Conservation (phyloP, 2,888 invertebrate genomes). For the Drosophila picticornis region DNA sequence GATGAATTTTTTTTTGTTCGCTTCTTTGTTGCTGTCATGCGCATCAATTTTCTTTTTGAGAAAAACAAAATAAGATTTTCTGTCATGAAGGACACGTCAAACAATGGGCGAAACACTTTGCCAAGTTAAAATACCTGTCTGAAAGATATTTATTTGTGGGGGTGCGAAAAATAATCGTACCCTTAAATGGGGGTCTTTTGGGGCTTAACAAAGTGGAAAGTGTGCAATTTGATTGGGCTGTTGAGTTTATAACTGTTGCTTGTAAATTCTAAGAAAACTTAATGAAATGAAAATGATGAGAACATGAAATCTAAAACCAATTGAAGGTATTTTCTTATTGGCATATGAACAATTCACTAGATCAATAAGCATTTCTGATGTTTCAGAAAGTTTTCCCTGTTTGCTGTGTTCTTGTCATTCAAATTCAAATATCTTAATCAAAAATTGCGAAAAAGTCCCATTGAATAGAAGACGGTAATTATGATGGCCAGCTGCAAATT, state of each 20-base stretch:
- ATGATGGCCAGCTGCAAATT: conserved; percentile 58
- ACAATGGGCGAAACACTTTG: conserved; percentile 51
- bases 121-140: conserved; percentile 60
- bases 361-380: not conserved
- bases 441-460: conserved; percentile 1
- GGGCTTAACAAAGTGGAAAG: not conserved
- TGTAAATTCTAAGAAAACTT: too few relatives aligned
- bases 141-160: conserved; percentile 47
- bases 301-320: not conserved
- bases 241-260: not conserved
- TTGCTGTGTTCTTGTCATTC: not conserved
- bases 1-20: conserved; percentile 43
- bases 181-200: conserved; percentile 7
- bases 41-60: conserved; percentile 60
- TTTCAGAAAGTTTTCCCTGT: too few relatives aligned
- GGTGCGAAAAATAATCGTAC: conserved; percentile 61
- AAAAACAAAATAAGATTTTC: conserved; percentile 55
- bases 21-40: conserved; percentile 66
- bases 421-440: not conserved
- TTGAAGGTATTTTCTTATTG: not conserved
- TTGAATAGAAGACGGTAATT: conserved; percentile 28
- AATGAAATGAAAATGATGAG: not conserved
- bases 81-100: conserved; percentile 77
- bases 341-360: not conserved
- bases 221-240: not conserved